These are phyloP conservation scores for Varanus salvator DNA, from an alignment of 2,113 vertebrate species.

Conservation along the genomic window DNA sequence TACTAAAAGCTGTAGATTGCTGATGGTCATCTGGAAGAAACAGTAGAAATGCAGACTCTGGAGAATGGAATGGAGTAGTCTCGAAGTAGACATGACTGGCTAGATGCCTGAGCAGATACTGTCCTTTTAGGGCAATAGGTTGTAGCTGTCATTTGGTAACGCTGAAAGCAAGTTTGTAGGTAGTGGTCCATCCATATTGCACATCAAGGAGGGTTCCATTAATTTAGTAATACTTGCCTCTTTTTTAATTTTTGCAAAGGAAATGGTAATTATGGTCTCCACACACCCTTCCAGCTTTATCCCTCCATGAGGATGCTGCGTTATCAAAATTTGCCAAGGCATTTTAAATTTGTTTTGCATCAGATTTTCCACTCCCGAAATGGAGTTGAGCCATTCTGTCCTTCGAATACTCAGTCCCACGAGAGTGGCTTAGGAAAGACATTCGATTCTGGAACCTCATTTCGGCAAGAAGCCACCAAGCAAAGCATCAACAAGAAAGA, in stretches of 20 bases:
- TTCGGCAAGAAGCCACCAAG: neutral
- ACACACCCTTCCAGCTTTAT: neutral
- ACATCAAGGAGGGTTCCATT: neutral
- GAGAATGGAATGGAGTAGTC: no score
- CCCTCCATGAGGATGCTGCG: neutral
- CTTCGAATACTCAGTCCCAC: neutral
- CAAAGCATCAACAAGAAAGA: conserved; percentile 15
- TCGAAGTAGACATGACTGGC: no score
- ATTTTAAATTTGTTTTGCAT: neutral
- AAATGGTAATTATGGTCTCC: neutral
- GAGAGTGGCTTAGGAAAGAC: conserved; percentile 23
- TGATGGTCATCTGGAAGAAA: no score
- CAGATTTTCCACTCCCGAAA: neutral
- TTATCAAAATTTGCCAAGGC: no score
- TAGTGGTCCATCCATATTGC: neutral
- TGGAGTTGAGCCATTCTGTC: neutral
- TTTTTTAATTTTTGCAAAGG: neutral
- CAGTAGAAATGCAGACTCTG: no score
- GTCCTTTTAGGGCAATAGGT: no score
- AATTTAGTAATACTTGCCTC: neutral
- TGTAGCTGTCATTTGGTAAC: no score
- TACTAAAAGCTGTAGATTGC: no score
- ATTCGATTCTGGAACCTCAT: neutral
- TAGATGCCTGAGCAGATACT: no score
- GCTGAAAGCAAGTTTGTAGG: no score